Base-by-base conservation (phyloP, 1,140 invertebrate genomes). In the Panulirus ornatus region DNA sequence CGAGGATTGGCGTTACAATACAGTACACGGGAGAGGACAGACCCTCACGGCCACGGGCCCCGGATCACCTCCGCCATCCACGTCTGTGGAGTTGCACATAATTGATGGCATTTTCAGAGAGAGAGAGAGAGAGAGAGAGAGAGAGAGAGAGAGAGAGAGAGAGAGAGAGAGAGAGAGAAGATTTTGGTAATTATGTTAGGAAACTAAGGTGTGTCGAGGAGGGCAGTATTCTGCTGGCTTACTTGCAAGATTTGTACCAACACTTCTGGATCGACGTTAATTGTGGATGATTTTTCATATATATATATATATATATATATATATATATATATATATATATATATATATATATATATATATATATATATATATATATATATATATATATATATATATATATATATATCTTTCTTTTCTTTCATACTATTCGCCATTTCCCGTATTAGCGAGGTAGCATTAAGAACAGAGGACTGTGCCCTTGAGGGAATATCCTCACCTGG, bases 11-110 rank as follows among this genome's bases (percentile, higher is more conserved):
- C 47, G 42, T 30, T 47, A 81, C 78, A 81, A 81, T 81, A 81
- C 78, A 81, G 78, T 81, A 81, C 78, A 81, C 34, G 78, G 78
- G 47, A 30, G 78, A 81, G 78, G 78, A 51, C 44, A 81, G 78
- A 30, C 78, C 51, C 51, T 81, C 42, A 54, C 51, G 44, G n/a
- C n/a, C n/a, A n/a, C n/a, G n/a, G 51, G 16, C 44, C 36, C 47
- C 54, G 51, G 54, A 81, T 81, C 78, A 51, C 19, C n/a, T 47
- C 22, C 78, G 34, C 36, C n/a, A 47, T 30, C 78, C 34, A n/a
- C n/a, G 47, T 30, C 54, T 54, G 36, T 81, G 51, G 42, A 47
- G 34, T 8, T 54, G 22, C 22, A 47, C 70, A 81, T 81, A 81
- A 81, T 54, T 27, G 44, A 81, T 81, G 78, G 51, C 30, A 34